phyloP scores from a whole-genome alignment of 2,113 vertebrate genomes.

The Melanostigma gelatinosum region DNA sequence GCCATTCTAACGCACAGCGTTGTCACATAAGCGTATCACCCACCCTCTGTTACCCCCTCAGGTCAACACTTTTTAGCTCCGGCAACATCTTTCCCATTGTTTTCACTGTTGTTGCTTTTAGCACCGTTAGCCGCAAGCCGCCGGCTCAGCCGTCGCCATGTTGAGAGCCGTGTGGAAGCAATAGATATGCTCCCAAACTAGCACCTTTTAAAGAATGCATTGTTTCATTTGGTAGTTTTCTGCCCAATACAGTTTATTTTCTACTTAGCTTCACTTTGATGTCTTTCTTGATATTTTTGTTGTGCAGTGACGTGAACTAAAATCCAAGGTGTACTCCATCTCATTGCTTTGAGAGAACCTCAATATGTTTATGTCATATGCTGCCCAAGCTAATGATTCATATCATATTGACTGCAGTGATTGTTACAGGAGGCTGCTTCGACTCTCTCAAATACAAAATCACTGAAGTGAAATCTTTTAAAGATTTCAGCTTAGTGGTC shows the following conservation, averaged over 20 bases:
- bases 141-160: too few species aligned
- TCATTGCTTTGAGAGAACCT: conserved; percentile 10
- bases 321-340: conserved; percentile 7
- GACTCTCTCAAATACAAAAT: conserved; percentile 22
- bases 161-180: background rate
- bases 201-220: background rate
- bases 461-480: conserved; percentile 61
- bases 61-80: too few species aligned
- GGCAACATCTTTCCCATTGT: too few species aligned
- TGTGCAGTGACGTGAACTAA: background rate
- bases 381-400: conserved; percentile 22
- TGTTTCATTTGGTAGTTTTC: background rate
- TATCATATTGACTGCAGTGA: conserved; percentile 23
- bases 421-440: conserved; percentile 34
- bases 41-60: background rate
- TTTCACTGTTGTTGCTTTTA: background rate
- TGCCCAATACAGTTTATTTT: background rate
- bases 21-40: too few species aligned
- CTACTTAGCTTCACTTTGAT: background rate
- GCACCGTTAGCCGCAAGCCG: background rate
- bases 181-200: background rate
- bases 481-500: conserved; percentile 56
- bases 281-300: background rate
- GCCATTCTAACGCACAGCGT: too few species aligned
- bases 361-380: background rate